Conservation (phyloP, 2,113 vertebrate species). For the Martes martes region DNA sequence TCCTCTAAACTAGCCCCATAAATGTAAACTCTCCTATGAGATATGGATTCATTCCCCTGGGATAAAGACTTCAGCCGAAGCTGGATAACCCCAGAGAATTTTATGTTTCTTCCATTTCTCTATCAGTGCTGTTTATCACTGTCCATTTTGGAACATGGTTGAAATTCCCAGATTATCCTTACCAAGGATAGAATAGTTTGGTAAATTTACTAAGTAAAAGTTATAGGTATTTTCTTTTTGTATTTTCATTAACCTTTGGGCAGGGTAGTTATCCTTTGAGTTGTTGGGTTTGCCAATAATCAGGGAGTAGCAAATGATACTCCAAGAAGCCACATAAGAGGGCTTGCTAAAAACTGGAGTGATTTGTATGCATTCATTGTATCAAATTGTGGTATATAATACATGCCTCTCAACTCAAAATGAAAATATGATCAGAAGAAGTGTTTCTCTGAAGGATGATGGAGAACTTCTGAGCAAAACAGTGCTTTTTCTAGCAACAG, state of each 20-base stretch:
- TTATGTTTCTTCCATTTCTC: neutral
- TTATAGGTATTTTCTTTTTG: neutral
- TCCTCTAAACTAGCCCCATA: neutral
- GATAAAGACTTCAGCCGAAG: neutral
- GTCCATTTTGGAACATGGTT: neutral
- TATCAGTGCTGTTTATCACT: neutral
- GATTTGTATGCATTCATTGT: neutral
- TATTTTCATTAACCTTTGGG: neutral
- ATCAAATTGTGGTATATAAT: neutral
- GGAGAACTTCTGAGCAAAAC: neutral
- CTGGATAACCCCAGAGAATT: neutral
- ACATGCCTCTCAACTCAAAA: neutral
- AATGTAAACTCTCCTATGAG: neutral
- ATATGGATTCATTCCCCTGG: neutral
- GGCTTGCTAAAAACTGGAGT: neutral
- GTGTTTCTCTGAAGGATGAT: neutral
- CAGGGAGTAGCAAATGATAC: neutral
- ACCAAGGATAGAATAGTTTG: neutral
- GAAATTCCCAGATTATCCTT: conserved; percentile 34
- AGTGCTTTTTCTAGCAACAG: neutral
- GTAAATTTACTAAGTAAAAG: conserved; percentile 7
- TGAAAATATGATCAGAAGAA: neutral
- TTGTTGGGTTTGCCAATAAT: neutral
- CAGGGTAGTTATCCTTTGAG: neutral
- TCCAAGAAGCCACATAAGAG: neutral